Conservation (phyloP, 2,113 vertebrate species). For the Otocyon megalotis region DNA sequence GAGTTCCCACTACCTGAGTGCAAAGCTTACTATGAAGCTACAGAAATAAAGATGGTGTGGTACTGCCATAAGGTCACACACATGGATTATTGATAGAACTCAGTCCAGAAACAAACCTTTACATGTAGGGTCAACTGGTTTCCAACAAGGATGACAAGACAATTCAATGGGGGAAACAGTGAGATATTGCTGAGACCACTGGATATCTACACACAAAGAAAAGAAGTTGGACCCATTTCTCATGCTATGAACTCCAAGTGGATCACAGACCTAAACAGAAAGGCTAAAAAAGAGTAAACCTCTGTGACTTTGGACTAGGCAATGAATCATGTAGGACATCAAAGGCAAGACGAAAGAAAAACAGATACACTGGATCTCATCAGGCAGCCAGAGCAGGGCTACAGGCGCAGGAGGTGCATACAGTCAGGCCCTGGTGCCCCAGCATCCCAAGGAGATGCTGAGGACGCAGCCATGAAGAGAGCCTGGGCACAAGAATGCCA, state of each 20-base stretch:
- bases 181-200: background rate
- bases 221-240: background rate
- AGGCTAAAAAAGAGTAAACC: background rate
- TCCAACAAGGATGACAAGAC: background rate
- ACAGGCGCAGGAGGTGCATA: rapidly evolving
- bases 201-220: background rate
- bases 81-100: background rate
- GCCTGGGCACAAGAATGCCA: background rate
- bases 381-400: background rate
- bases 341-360: background rate
- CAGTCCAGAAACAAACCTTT: background rate
- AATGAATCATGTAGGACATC: background rate
- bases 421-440: background rate
- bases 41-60: background rate
- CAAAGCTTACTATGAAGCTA: background rate
- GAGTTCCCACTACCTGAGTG: background rate
- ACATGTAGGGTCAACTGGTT: background rate
- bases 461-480: background rate
- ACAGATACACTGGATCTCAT: background rate
- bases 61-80: background rate
- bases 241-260: background rate
- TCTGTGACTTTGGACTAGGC: background rate
- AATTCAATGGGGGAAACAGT: background rate
- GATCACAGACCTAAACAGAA: background rate
- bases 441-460: background rate